Base-by-base conservation (phyloP, 2,888 invertebrate species). In the Margaritifera margaritifera region DNA sequence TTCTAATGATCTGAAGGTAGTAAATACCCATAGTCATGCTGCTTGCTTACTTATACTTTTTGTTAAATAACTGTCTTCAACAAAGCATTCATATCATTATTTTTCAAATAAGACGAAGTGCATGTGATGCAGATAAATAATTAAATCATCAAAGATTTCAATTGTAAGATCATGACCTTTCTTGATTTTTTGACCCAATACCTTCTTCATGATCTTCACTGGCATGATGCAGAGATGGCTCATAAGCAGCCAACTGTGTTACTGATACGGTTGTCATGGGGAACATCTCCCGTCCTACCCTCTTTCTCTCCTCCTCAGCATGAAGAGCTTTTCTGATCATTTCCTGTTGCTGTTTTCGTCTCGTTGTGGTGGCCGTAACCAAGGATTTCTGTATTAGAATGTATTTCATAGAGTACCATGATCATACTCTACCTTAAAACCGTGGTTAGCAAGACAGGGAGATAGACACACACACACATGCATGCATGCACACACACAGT, bases 311-410 rank as follows among this genome's bases (percentile, higher is more conserved):
- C 86, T 98, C 98, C 81, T 98, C 96, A 56, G 97, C 97, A 87
- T 97, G 95, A 24, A 99, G 91, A 1, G 99, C 99, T 90, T 94
- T 93, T 85, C 97, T 95, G 69, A 99, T 97, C 71, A 99, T 93
- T 91, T 99, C 99, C 25, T 99, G 98, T 90, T 99, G 98, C 89
- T 99, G 99, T 89, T 99, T 99, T 88, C 99, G 96, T 25, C 99
- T 93, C 0, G 99, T 99, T 89, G 99, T 98, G 0, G 99, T 99
- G 18, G 99, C 99, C 42, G 99, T 99, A 61, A 99, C 99, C 84
- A 98, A 91, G 8, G 98, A 89, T 86, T 90, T 90, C 90, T 90
- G 78, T 8, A 50, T 64, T 19, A n/a, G 58, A 11, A 72, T 52
- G 68, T 56, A 62, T 24, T 22, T 51, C 11, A 27, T 42, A 54